Base-by-base conservation (phyloP, 2,888 invertebrate species). In the Petrolisthes manimaculis region DNA sequence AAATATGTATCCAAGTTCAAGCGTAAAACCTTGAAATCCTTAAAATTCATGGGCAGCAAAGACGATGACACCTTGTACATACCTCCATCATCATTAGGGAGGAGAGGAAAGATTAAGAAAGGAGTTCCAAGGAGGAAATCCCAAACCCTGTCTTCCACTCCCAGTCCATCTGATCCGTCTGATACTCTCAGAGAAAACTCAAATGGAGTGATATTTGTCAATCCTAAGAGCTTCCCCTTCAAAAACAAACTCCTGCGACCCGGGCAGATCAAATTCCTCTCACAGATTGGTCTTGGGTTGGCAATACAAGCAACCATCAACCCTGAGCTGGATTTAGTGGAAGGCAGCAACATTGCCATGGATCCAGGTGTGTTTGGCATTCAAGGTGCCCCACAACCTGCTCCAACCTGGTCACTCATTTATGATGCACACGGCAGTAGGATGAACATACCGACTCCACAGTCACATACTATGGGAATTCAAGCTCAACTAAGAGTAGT, bases 311-410 rank as follows among this genome's bases (percentile, higher is more conserved):
- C 75, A 21, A 56, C 80, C 12, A 77, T 8, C 8, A 88, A 88
- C 37, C 61, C 83, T 54, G 74, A 71, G 3, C 37, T 88, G 9
- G 88, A 88, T 67, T 51, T 53, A n/a, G 21, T 88, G 24, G 84
- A 75, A 21, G 84, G 75, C 8, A 81, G 81, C 4, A 55, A 81
- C 5, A 81, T 75, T 18, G 8, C 78, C n/a, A 75, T 84, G 81
- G 88, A 88, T 37, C 81, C 75, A 53, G 54, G 88, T 8, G 61
- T 84, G 51, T 88, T 88, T 84, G 88, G 88, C n/a, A 24, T 84
- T 14, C 84, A 84, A 9, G 84, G 67, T 18, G 53, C 24, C 0
- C 24, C 84, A 4, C 56, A 74, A 37, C 83, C 83, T 51, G 74
- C 75, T 18, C 81, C 80, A 37, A 74, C 74, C n/a, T 75, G 81